Percentiles rank a stretch among this genome's conserved stretches.
These are phyloP conservation scores for Sebastolobus alascanus DNA, from an alignment of 2,797 vertebrate species.

Conservation along the genomic window DNA sequence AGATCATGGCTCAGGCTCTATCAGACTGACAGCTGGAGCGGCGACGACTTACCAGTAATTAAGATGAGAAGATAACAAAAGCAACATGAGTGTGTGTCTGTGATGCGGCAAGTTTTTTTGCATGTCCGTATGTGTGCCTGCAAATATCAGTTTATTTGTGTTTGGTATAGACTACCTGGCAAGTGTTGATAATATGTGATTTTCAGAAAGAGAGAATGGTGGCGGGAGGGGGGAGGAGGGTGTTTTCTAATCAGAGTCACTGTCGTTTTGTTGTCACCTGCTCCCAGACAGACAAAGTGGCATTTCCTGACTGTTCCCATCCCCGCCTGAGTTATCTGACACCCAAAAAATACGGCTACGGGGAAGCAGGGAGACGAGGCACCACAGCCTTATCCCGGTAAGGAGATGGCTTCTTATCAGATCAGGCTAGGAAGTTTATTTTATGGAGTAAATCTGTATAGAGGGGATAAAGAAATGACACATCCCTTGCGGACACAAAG, in stretches of 20 bases:
- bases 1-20: conserved; percentile 92
- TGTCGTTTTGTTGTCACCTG: conserved; percentile 83
- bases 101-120: conserved; percentile 35
- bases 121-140: conserved; percentile 13
- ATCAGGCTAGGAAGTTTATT: conserved; percentile 86
- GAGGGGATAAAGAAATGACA: conserved; percentile 87
- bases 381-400: conserved; percentile 79
- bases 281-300: conserved; percentile 83
- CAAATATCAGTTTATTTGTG: conserved; percentile 67
- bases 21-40: conserved; percentile 94
- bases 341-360: conserved; percentile 78
- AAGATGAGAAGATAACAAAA: conserved; percentile 93
- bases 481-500: conserved; percentile 85
- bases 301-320: conserved; percentile 84
- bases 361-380: conserved; percentile 74
- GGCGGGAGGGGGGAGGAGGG: conserved; percentile 36
- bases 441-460: conserved; percentile 86
- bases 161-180: conserved; percentile 45
- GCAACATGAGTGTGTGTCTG: conserved; percentile 58
- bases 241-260: conserved; percentile 83
- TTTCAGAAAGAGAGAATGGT: conserved; percentile 49
- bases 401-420: conserved; percentile 85
- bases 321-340: conserved; percentile 82
- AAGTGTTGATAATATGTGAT: conserved; percentile 69
- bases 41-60: conserved; percentile 95